phyloP scores from a whole-genome alignment of 2,888 invertebrate species.

The Tetranychus piercei region DNA sequence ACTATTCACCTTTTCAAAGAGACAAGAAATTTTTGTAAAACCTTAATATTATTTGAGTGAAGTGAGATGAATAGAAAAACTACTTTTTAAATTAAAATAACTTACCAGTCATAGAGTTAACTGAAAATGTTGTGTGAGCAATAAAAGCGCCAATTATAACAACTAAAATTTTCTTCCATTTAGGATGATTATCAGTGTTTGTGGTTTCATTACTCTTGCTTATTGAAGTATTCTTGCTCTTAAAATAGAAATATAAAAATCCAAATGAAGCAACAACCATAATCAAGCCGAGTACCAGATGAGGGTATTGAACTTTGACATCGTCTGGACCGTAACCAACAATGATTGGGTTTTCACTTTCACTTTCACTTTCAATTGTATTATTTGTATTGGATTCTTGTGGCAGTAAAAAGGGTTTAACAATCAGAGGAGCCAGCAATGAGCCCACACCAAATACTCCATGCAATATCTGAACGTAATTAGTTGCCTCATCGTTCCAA shows the following conservation, averaged over 20 bases:
- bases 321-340: background rate
- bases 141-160: background rate
- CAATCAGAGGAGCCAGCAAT: background rate
- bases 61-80: background rate
- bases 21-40: background rate
- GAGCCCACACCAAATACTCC: background rate
- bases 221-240: background rate
- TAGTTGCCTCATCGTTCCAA: background rate
- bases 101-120: background rate
- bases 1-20: too few relatives aligned
- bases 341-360: background rate
- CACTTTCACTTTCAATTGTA: too few relatives aligned
- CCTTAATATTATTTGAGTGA: background rate
- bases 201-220: background rate
- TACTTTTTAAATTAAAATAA: background rate
- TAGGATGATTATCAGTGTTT: background rate
- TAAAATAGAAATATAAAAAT: background rate
- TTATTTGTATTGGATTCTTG: background rate
- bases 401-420: background rate
- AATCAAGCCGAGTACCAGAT: background rate
- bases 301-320: background rate
- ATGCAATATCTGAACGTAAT: background rate
- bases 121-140: background rate
- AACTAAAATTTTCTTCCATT: background rate
- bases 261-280: background rate